Base-by-base conservation (phyloP, 1,140 invertebrate genomes). In the Hycleus cichorii region DNA sequence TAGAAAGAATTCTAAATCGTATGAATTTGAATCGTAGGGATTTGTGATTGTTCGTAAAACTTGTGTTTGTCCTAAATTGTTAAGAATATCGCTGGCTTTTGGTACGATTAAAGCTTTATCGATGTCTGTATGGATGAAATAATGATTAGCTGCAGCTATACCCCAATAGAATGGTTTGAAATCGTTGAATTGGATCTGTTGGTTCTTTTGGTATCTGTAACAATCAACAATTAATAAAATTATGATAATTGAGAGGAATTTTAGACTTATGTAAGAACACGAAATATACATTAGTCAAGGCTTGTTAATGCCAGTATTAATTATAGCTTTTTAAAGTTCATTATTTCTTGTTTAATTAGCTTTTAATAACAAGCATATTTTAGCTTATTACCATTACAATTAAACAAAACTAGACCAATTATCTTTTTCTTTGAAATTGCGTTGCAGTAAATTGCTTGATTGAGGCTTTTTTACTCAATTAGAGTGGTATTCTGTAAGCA, bases 161-260 rank as follows among this genome's bases (percentile, higher is more conserved):
- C 90, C 89, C 83, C 87, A 92, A 0, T 92, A 74, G 65, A 86
- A 91, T 9, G 90, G 90, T 59, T 84, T 83, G 64, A 82, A 90
- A 73, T 84, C 77, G 45, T 80, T 76, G 9, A 89, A 76, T 47
- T 48, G 10, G 1, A 62, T 69, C 46, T 65, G 58, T 0, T 62
- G 26, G 8, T 53, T 53, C 0, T 59, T 56, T 62, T 68, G 68
- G 47, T 69, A 71, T 59, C 69, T 71, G 48, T 40, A 67, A 66
- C 18, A 40, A 9, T 24, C 11, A 2, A 53, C 1, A 38, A 32
- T 39, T 32, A 43, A 25, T 10, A 32, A 39, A 54, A 54, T 11
- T 46, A 18, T 12, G 3, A 46, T 32, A 32, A 32, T 4, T 32
- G 32, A 32, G 32, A 3, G 32, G 4, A 32, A 40, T 18, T 18